Evolutionary conservation across 2,113 vertebrate species (phyloP).

Genomic region (Oncorhynchus nerka): DNA sequence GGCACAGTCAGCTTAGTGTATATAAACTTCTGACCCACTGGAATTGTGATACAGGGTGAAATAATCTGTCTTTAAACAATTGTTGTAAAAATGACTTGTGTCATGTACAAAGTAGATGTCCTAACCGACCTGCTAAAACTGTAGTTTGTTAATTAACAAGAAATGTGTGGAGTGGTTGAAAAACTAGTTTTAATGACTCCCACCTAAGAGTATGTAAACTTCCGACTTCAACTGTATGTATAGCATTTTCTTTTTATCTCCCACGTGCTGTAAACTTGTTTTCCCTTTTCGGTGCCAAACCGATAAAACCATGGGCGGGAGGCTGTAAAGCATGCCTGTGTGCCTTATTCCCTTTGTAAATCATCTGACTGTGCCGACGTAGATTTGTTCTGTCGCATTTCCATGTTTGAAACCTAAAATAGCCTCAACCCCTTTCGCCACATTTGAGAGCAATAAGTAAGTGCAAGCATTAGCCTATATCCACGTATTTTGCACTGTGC

Average conservation of each 20-base stretch:
- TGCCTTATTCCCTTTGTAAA: conserved; percentile 41
- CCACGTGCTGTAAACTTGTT: conserved; percentile 32
- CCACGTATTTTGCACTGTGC: neutral
- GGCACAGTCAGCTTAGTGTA: too few relatives aligned
- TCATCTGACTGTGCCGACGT: conserved; percentile 47
- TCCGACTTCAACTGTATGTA: too few relatives aligned
- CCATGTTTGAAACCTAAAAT: conserved; percentile 63
- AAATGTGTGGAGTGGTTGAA: too few relatives aligned
- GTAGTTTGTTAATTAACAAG: too few relatives aligned
- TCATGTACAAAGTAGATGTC: too few relatives aligned
- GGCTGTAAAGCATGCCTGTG: conserved; percentile 36
- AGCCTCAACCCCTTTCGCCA: conserved; percentile 48
- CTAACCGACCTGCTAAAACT: too few relatives aligned
- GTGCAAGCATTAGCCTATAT: neutral
- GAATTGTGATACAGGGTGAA: too few relatives aligned
- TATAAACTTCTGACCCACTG: too few relatives aligned
- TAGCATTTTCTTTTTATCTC: neutral
- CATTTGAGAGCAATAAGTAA: conserved; percentile 25
- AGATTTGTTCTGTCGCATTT: conserved; percentile 52
- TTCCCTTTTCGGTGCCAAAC: conserved; percentile 29
- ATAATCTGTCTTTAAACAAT: too few relatives aligned
- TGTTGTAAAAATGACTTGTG: too few relatives aligned
- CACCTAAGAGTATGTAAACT: too few relatives aligned
- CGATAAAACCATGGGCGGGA: conserved; percentile 29
- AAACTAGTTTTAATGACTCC: too few relatives aligned